Percentiles rank a stretch among this genome's conserved stretches.
Conservation (phyloP, 2,113 vertebrate genomes). For the Corythornis vintsioides region DNA sequence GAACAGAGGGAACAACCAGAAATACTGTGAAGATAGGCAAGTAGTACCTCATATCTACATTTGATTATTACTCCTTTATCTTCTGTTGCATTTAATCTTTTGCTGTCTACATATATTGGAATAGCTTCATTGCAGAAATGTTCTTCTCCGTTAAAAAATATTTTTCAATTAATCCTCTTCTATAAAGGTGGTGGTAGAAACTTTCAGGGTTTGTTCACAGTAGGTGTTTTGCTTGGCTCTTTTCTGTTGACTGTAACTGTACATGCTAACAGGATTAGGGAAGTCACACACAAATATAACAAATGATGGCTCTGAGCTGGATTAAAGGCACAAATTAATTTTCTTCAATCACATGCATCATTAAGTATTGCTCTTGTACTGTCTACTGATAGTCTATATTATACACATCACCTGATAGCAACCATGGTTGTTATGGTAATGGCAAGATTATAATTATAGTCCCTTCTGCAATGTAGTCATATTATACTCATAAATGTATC, state of each 20-base stretch:
- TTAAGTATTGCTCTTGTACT: constrained; percentile 54
- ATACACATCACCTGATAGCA: constrained; percentile 61
- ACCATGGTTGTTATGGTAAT: constrained; percentile 57
- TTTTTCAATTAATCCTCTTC: background rate
- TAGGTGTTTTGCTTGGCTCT: background rate
- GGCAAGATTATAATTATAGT: constrained; percentile 59
- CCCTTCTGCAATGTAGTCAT: constrained; percentile 27
- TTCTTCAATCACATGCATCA: constrained; percentile 42
- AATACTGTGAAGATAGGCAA: background rate
- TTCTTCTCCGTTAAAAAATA: background rate
- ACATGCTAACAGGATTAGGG: background rate
- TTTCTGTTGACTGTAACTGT: background rate
- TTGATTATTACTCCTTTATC: background rate
- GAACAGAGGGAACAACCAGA: background rate
- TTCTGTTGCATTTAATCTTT: background rate
- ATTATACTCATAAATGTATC: background rate
- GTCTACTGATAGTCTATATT: constrained; percentile 54
- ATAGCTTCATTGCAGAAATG: background rate
- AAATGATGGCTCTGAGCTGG: constrained; percentile 7
- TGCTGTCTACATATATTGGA: background rate
- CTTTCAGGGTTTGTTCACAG: background rate
- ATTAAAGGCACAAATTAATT: constrained; percentile 46
- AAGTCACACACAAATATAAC: background rate
- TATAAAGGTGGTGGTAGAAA: background rate
- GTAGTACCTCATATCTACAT: background rate